Percentiles rank a stretch among this genome's conserved stretches.
These are phyloP conservation scores for Pontoporia blainvillei DNA, from an alignment of 2,113 vertebrate genomes.

Conservation along the genomic window DNA sequence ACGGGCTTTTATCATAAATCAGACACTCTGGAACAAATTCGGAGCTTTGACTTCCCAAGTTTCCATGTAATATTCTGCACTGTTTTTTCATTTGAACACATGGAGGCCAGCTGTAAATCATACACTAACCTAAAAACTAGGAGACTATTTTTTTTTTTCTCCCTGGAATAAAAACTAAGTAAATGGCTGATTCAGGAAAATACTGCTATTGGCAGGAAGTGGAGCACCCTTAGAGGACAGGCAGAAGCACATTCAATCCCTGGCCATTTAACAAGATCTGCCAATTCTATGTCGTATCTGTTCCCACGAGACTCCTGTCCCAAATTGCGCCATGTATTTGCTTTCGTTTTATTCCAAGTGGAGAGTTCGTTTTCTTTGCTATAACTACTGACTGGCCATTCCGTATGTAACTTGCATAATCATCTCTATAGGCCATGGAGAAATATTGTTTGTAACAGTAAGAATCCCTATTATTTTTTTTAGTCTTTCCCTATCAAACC, in stretches of 20 bases:
- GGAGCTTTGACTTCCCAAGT: constrained; percentile 39
- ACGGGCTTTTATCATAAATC: constrained; percentile 60
- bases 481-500: not conserved
- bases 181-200: constrained; percentile 6
- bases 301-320: not conserved
- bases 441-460: not conserved
- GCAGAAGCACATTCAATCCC: not conserved
- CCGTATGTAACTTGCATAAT: not conserved
- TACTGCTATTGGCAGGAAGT: not conserved
- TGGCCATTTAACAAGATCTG: not conserved
- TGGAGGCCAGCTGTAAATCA: not conserved
- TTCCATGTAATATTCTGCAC: not conserved
- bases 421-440: not conserved
- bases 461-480: not conserved
- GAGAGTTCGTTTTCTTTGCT: not conserved
- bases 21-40: constrained; percentile 37
- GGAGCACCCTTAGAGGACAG: not conserved
- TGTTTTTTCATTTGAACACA: not conserved
- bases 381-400: not conserved
- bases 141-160: not conserved
- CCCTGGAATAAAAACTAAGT: not conserved
- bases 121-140: not conserved
- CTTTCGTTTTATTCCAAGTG: not conserved
- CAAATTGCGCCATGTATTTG: not conserved
- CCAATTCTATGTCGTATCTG: not conserved